Conservation (phyloP, 1,140 invertebrate genomes). For the Diorhabda sublineata region DNA sequence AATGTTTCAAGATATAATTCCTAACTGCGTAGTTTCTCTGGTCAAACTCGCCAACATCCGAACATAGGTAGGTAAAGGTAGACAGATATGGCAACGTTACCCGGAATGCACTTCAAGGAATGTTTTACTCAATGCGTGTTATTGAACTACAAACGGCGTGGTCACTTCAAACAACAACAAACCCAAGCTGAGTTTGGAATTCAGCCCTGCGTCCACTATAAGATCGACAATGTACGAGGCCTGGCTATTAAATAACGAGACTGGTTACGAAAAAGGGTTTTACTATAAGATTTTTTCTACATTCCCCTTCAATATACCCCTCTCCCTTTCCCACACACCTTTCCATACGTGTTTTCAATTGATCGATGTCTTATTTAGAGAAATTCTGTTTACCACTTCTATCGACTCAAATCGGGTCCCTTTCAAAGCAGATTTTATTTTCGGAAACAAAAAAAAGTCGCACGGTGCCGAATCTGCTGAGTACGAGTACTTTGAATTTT, state of each 20-base stretch:
- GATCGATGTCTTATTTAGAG: not conserved
- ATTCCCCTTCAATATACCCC: not conserved
- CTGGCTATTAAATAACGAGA: not conserved
- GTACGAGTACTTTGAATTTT: too few species aligned
- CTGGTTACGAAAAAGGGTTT: not conserved
- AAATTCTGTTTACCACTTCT: too few species aligned
- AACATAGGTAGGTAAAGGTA: not conserved
- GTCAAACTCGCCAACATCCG: not conserved
- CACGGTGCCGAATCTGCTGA: too few species aligned
- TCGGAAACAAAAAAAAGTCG: too few species aligned
- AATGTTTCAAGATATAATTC: not conserved
- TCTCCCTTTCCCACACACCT: not conserved
- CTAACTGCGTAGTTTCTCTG: not conserved
- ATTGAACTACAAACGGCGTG: slow-evolving; percentile 20
- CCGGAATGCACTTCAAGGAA: slow-evolving; percentile 19
- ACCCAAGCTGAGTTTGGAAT: slow-evolving; percentile 3
- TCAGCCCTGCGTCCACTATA: not conserved
- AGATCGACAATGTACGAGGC: not conserved
- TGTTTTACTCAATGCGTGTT: slow-evolving; percentile 29
- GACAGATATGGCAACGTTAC: slow-evolving; percentile 5
- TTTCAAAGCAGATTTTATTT: too few species aligned
- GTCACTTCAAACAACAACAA: slow-evolving; percentile 3
- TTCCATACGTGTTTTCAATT: not conserved
- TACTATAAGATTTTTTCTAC: not conserved
- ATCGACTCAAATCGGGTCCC: too few species aligned